Conservation (phyloP, 1,140 invertebrate species). For the Ceratoteleas bidentatus region DNA sequence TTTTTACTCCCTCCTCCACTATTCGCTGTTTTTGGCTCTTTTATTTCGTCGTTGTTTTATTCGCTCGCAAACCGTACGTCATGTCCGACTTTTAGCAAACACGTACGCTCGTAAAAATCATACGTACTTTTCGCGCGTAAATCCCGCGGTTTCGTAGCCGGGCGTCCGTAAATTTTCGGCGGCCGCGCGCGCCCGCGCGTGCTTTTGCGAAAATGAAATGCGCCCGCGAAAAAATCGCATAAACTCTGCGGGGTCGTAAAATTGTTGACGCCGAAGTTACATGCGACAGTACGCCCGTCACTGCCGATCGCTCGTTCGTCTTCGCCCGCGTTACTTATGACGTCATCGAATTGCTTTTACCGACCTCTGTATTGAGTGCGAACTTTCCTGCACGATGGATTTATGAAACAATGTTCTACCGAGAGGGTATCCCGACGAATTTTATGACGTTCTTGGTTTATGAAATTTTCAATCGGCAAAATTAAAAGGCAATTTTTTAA, state of each 20-base stretch:
- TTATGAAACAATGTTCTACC: background rate
- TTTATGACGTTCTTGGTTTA: too few species aligned
- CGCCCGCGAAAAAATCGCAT: conserved; percentile 59
- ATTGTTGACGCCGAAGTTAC: conserved; percentile 73
- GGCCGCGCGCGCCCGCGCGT: conserved; percentile 28
- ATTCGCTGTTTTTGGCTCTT: conserved; percentile 41
- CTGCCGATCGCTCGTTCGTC: conserved; percentile 59
- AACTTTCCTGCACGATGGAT: background rate
- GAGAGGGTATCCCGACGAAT: too few species aligned
- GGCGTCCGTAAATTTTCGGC: conserved; percentile 75
- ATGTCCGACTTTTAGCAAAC: conserved; percentile 65
- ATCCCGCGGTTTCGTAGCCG: conserved; percentile 59
- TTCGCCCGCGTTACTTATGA: conserved; percentile 35
- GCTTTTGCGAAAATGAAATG: conserved; percentile 74
- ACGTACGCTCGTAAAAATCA: conserved; percentile 75
- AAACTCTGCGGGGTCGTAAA: conserved; percentile 37
- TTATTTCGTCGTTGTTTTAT: conserved; percentile 55
- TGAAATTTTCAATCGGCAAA: too few species aligned
- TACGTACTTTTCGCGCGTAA: conserved; percentile 69
- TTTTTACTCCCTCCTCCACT: conserved; percentile 11
- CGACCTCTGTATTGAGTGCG: conserved; percentile 40
- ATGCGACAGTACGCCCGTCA: conserved; percentile 52
- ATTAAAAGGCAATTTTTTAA: too few species aligned
- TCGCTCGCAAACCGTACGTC: conserved; percentile 40
- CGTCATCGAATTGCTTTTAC: conserved; percentile 55